Base-by-base conservation (phyloP, 2,888 invertebrate genomes). In the Ellobium chinense region DNA sequence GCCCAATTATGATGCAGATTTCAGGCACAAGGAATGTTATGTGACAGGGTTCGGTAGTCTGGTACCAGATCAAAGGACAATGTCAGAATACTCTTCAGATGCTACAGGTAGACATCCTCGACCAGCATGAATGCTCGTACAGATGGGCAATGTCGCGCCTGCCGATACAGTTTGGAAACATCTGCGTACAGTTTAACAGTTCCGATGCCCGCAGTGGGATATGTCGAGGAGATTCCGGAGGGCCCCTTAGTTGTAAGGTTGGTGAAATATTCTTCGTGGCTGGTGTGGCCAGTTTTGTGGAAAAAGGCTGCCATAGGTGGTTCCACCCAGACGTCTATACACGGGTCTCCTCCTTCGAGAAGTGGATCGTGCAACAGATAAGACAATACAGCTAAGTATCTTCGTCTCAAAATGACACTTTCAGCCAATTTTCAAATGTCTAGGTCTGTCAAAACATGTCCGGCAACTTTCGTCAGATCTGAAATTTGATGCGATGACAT, bases 161-260 rank as follows among this genome's bases (percentile, higher is more conserved):
- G 18, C 2, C 34, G 5, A 65, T 65, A 24, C 27, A 24, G 9
- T 9, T 27, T 9, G 65, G 65, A 31, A 24, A 65, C 7, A 31
- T 65, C 29, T 65, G 65, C 31, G 5, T 65, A 31, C 29, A 65
- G 34, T 65, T 65, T 31, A 65, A 65, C 31, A 29, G 9, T 31
- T 29, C 65, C 4, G 4, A 21, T 3, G 29, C 4, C 9, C 5
- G 4, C 9, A 31, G 29, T 7, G 65, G 65, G 31, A 27, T 31
- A 14, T 65, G 65, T 31, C 18, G 21, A 27, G 65, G 65, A 27
- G 65, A 65, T 27, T 65, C 65, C 3, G 65, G 65, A 27, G 65
- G 65, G 7, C 65, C 65, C 65, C 65, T 65, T 4, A 65, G 65
- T 31, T 65, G 65, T 31, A 24, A 65, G 65, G 21, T 29, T 4